Base-by-base conservation (phyloP, 2,888 invertebrate genomes). In the Steinernema hermaphroditum region DNA sequence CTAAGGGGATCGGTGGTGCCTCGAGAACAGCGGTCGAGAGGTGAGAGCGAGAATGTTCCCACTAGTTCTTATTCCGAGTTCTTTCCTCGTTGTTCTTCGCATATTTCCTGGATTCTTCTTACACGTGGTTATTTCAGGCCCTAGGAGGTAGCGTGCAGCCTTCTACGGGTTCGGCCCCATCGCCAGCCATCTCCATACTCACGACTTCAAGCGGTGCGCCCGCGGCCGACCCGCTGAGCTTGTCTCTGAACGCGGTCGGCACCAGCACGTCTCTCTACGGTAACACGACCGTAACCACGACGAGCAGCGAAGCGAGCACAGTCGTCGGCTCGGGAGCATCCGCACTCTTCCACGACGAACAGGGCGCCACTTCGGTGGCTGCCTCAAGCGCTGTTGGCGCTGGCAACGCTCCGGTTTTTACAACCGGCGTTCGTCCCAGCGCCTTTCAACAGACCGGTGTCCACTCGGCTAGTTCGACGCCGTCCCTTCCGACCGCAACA, bases 361-460 rank as follows among this genome's bases (percentile, higher is more conserved):
- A 24, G 32, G 62, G 62, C 62, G 29, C 34, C 62, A 62, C 62
- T 32, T 27, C 62, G 62, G 62, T 62, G 62, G 62, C 62, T 29
- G 62, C 62, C 62, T 32, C 62, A 62, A 62, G 62, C 62, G 32
- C 62, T 62, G 62, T 62, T 32, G 62, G 62, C 62, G 62, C 62
- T 62, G 62, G 62, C 62, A 62, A 32, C 62, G 62, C 62, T 62
- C 62, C 62, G 62, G 62, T 62, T 32, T 62, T 62, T 62, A 62
- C 62, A 27, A 16, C 62, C 62, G 62, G 62, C 6, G 62, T 62
- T 62, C 62, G 62, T 62, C 62, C 62, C 27, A 62, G 62, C 62
- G 62, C 62, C 62, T 62, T 62, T 62, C 62, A 62, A 62, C 62
- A 62, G 32, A 62, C 62, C 62, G 62, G 62, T 62, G 62, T 62